Conservation (phyloP, 2,797 vertebrate species). For the Melanotaenia pygmaea region DNA sequence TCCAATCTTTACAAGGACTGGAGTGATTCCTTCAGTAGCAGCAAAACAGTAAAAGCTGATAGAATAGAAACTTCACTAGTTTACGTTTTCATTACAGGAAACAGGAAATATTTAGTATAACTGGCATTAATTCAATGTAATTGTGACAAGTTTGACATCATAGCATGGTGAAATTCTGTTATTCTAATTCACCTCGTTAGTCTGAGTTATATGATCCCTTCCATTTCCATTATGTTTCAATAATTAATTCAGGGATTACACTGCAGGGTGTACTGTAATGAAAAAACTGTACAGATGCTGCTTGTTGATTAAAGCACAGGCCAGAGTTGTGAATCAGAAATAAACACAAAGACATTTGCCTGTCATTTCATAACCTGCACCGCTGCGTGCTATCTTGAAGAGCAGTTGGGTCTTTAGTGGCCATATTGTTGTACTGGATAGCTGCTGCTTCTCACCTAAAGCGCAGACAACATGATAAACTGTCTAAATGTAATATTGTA, state of each 20-base stretch:
- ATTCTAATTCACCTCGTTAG: not conserved
- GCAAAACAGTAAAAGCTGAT: not conserved
- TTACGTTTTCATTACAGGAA: conserved; percentile 4
- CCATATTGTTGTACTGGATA: too few species aligned
- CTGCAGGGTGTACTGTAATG: not conserved
- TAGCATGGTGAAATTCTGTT: not conserved
- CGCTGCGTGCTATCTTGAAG: too few species aligned
- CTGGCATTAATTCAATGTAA: too few species aligned
- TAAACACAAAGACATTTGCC: not conserved
- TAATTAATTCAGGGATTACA: not conserved
- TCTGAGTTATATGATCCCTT: not conserved
- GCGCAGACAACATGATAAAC: not conserved
- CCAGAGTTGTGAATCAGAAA: not conserved
- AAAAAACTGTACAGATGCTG: not conserved
- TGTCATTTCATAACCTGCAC: not conserved
- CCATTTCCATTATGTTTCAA: not conserved
- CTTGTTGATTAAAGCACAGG: not conserved
- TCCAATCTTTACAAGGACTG: not conserved
- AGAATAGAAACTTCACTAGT: not conserved
- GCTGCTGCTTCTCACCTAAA: not conserved
- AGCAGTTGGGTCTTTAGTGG: not conserved
- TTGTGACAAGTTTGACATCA: not conserved
- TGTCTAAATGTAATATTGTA: not conserved
- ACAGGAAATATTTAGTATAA: not conserved
- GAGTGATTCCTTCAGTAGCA: not conserved